Evolutionary conservation across 2,113 vertebrate species (phyloP).

Genomic region (Sceloporus tristichus): DNA sequence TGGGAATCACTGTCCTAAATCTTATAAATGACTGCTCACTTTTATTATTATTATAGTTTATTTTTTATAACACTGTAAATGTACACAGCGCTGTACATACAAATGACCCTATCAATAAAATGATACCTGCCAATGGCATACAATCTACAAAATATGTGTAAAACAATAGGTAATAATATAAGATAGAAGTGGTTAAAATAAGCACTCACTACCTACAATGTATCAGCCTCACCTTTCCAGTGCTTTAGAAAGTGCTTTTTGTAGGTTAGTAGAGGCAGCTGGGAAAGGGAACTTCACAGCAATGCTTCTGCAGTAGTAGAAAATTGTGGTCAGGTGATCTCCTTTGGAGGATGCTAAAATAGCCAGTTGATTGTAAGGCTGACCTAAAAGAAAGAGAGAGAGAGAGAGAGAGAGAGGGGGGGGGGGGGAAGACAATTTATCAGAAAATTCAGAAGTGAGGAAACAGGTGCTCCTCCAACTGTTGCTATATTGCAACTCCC

Average conservation of each 20-base stretch:
- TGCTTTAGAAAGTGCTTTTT: conserved; percentile 99
- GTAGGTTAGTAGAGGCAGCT: conserved; percentile 97
- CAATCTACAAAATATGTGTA: no score
- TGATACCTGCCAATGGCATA: no score
- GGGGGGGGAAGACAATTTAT: not conserved
- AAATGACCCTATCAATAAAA: no score
- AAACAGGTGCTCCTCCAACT: not conserved
- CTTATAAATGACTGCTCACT: not conserved
- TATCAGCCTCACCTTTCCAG: conserved; percentile 89
- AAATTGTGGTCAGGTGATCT: conserved; percentile 99
- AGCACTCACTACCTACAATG: conserved; percentile 7
- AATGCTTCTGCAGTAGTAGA: conserved; percentile 99
- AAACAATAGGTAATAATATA: no score
- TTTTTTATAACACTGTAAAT: no score
- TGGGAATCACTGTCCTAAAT: not conserved
- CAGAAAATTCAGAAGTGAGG: not conserved
- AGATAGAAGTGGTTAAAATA: not conserved
- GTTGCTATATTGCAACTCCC: not conserved
- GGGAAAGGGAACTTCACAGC: conserved; percentile 99
- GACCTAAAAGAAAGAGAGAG: conserved; percentile 85
- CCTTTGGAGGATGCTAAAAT: conserved; percentile 99
- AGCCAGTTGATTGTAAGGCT: conserved; percentile 99
- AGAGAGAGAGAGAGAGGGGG: no score
- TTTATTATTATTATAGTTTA: no score
- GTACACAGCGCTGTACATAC: no score